phyloP scores from a whole-genome alignment of 2,888 invertebrate genomes.

The Phasia obesa region DNA sequence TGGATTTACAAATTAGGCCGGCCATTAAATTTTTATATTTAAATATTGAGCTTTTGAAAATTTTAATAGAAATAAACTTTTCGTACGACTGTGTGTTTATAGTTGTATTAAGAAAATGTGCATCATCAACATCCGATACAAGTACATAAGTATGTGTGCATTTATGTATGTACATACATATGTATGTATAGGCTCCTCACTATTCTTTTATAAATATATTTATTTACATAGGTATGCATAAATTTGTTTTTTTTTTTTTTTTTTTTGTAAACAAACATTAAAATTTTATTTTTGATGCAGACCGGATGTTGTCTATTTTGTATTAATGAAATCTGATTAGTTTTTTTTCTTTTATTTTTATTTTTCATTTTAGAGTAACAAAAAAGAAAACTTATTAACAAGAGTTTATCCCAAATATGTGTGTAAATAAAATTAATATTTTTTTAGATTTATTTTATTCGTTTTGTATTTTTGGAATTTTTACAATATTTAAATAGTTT shows the following conservation, averaged over 20 bases:
- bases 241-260: background rate
- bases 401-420: too few species aligned
- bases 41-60: constrained; percentile 71
- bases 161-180: background rate
- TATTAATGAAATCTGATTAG: constrained; percentile 50
- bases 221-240: background rate
- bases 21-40: constrained; percentile 71
- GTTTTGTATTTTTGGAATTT: too few species aligned
- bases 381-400: constrained; percentile 5
- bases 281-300: constrained; percentile 69
- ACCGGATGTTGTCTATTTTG: constrained; percentile 81
- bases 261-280: constrained; percentile 52
- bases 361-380: constrained; percentile 29
- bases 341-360: too few species aligned
- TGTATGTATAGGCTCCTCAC: too few species aligned
- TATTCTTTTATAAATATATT: background rate
- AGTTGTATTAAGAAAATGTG: too few species aligned
- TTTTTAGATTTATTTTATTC: too few species aligned
- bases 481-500: too few species aligned
- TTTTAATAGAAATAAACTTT: constrained; percentile 26
- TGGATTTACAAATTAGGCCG: constrained; percentile 48
- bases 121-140: constrained; percentile 22
- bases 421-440: too few species aligned
- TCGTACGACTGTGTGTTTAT: background rate
- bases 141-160: background rate